These are phyloP conservation scores for Falco biarmicus DNA, from an alignment of 2,797 vertebrate species.

Conservation along the genomic window DNA sequence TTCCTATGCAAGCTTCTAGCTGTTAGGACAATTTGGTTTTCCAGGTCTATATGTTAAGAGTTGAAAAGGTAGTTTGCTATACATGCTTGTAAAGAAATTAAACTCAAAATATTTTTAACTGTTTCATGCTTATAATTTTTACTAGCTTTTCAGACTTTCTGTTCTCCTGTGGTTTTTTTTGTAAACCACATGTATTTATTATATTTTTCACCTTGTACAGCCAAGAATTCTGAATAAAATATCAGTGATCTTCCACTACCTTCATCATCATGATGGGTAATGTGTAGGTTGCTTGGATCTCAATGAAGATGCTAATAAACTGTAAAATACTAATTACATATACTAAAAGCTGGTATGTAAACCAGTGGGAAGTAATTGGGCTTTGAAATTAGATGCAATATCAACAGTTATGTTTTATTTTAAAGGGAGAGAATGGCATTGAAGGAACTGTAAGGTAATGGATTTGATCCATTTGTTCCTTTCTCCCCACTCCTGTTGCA, in stretches of 20 bases:
- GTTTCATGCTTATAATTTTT: not conserved
- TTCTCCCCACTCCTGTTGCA: not conserved
- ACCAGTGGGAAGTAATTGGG: not conserved
- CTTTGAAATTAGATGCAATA: not conserved
- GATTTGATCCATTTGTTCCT: not conserved
- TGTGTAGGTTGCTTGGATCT: not conserved
- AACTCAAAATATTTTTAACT: not conserved
- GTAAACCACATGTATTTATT: not conserved
- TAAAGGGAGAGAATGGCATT: constrained; percentile 67
- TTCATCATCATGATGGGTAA: not conserved
- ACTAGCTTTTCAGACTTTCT: constrained; percentile 1
- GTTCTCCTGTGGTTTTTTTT: not conserved
- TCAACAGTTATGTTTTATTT: constrained; percentile 54
- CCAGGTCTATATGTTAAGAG: constrained; percentile 77
- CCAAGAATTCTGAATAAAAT: not conserved
- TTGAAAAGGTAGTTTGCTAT: constrained; percentile 67
- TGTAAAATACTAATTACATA: not conserved
- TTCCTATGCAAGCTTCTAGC: not conserved
- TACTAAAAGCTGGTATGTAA: not conserved
- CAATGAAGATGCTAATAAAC: not conserved
- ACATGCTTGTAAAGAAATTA: constrained; percentile 47
- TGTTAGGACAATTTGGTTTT: constrained; percentile 79
- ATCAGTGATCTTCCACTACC: not conserved
- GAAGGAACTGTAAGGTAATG: constrained; percentile 78
- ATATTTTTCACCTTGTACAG: not conserved